Percentiles rank a stretch among this genome's conserved stretches.
phyloP scores from a whole-genome alignment of 2,797 vertebrate genomes.

The Rhynchonycteris naso region DNA sequence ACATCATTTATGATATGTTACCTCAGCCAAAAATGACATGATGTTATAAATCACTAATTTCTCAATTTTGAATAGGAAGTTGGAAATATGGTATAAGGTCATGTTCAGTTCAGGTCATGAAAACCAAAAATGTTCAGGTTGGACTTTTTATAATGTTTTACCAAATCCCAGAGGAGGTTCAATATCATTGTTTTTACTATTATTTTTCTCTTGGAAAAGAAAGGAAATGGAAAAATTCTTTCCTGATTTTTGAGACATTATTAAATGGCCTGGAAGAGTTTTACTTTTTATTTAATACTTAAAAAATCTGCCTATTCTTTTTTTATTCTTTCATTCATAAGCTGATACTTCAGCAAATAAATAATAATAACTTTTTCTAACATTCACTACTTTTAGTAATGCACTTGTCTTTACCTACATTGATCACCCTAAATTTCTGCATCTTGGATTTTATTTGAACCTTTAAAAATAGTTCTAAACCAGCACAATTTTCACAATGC shows the following conservation, averaged over 20 bases:
- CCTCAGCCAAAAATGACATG: constrained; percentile 71
- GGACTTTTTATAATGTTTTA: constrained; percentile 71
- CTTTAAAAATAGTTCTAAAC: constrained; percentile 20
- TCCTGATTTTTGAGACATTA: constrained; percentile 42
- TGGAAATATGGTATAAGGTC: constrained; percentile 72
- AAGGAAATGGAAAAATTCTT: constrained; percentile 74
- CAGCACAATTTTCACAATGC: neutral
- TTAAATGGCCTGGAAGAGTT: constrained; percentile 7
- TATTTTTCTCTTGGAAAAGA: constrained; percentile 67
- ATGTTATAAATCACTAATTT: constrained; percentile 81
- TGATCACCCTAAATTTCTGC: neutral
- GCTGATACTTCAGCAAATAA: constrained; percentile 60
- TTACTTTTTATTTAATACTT: constrained; percentile 55
- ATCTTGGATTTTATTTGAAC: neutral
- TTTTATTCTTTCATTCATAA: constrained; percentile 51
- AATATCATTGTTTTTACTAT: constrained; percentile 62
- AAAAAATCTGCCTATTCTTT: constrained; percentile 41
- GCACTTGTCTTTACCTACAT: neutral
- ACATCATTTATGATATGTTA: constrained; percentile 76
- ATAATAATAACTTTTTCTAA: neutral
- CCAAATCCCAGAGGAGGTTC: constrained; percentile 50
- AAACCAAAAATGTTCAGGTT: constrained; percentile 71
- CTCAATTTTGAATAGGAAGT: constrained; percentile 73
- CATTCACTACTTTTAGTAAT: neutral
- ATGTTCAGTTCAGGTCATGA: constrained; percentile 72